A percentile compares a stretch with the other conserved stretches of the same genome.
Conservation (phyloP, 2,888 invertebrate species). For the Acanthosepion pharaonis region DNA sequence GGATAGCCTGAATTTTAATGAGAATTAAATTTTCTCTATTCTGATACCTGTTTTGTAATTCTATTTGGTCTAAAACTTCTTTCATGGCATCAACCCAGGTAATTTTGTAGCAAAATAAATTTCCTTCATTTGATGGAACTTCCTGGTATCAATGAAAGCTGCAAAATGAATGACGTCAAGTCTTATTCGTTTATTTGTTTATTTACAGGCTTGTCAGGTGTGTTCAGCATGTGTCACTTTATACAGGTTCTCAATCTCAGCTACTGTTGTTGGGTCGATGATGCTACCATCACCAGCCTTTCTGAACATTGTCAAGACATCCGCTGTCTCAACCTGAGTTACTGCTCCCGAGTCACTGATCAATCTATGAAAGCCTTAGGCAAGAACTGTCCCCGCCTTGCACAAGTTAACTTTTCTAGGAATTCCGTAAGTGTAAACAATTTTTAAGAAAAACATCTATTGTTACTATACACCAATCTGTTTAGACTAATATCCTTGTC, state of each 20-base stretch:
- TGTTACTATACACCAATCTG: no score
- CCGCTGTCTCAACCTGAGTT: not conserved
- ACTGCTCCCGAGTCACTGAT: not conserved
- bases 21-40: no score
- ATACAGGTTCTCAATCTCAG: conserved; percentile 36
- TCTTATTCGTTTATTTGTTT: not conserved
- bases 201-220: not conserved
- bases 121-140: no score
- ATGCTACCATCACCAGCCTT: not conserved
- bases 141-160: no score
- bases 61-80: no score
- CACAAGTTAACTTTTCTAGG: not conserved
- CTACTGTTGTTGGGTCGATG: not conserved
- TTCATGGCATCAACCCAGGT: no score
- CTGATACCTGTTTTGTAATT: no score
- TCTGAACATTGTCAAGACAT: not conserved
- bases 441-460: not conserved
- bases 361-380: not conserved
- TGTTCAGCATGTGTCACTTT: not conserved
- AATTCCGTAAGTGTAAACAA: not conserved
- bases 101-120: no score
- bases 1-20: no score
- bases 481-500: no score
- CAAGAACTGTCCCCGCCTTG: not conserved
- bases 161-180: no score